Conservation (phyloP, 2,797 vertebrate genomes). For the Acanthis flammea region DNA sequence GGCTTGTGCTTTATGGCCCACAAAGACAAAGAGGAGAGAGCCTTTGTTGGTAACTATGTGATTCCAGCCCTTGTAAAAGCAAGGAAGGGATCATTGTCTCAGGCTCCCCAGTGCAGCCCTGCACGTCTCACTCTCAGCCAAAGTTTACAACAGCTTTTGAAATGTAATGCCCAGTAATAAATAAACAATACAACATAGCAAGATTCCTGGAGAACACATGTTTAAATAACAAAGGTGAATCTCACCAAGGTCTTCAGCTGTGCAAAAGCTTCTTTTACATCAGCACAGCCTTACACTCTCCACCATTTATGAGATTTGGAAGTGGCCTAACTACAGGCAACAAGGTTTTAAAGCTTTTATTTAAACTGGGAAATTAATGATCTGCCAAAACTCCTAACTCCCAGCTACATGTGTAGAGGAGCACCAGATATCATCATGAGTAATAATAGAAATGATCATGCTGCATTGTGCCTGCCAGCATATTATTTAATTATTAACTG, state of each 20-base stretch:
- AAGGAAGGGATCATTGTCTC: not conserved
- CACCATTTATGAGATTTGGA: slow-evolving; percentile 1
- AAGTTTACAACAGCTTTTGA: not conserved
- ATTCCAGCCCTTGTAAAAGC: not conserved
- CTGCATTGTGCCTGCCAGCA: slow-evolving; percentile 41
- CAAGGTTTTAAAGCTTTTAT: slow-evolving; percentile 61
- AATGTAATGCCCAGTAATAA: not conserved
- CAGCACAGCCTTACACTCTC: not conserved
- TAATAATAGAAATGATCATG: slow-evolving; percentile 62
- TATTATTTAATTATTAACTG: slow-evolving; percentile 69
- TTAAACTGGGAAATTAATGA: slow-evolving; percentile 61
- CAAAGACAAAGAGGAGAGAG: not conserved
- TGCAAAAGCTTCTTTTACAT: not conserved
- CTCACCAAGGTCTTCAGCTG: not conserved
- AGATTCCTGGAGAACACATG: not conserved
- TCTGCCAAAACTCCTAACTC: slow-evolving; percentile 58
- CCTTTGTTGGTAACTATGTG: not conserved
- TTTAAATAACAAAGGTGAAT: not conserved
- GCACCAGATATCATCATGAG: slow-evolving; percentile 50
- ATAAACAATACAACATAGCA: not conserved
- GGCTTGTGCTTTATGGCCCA: not conserved
- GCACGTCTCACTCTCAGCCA: not conserved
- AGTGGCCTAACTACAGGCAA: slow-evolving; percentile 31
- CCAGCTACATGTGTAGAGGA: slow-evolving; percentile 51
- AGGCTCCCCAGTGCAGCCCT: not conserved